Conservation (phyloP, 1,140 invertebrate species). For the Mya arenaria region DNA sequence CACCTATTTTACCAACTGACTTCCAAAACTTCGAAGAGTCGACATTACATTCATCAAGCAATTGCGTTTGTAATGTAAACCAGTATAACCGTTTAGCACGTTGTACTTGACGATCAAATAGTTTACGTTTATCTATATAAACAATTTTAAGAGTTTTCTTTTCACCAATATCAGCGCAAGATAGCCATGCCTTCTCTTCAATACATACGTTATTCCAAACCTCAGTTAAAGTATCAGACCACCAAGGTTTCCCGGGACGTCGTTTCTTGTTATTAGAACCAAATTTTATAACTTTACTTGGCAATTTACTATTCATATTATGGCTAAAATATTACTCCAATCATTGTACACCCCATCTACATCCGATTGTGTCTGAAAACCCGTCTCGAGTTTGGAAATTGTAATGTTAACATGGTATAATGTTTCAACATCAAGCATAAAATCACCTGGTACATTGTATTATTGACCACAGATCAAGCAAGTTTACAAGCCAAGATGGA, state of each 20-base stretch:
- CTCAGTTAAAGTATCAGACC: slow-evolving; percentile 24
- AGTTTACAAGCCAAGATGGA: background rate
- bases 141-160: background rate
- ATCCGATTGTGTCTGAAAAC: slow-evolving; percentile 10
- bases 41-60: slow-evolving; percentile 21
- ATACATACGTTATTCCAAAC: slow-evolving; percentile 29
- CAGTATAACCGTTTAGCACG: slow-evolving; percentile 35
- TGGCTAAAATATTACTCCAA: slow-evolving; percentile 15
- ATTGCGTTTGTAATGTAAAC: slow-evolving; percentile 26
- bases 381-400: slow-evolving; percentile 29
- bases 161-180: background rate
- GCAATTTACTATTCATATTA: slow-evolving; percentile 16
- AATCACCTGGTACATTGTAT: slow-evolving; percentile 12
- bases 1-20: slow-evolving; percentile 2
- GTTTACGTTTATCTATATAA: slow-evolving; percentile 20
- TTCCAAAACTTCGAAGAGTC: slow-evolving; percentile 15
- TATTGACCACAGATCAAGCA: background rate
- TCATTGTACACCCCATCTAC: slow-evolving; percentile 24
- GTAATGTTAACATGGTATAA: background rate
- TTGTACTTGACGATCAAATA: slow-evolving; percentile 26
- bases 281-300: slow-evolving; percentile 4
- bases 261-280: slow-evolving; percentile 27
- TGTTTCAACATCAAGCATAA: slow-evolving; percentile 10
- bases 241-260: slow-evolving; percentile 37
- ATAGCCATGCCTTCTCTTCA: slow-evolving; percentile 11